Evolutionary conservation across 2,888 invertebrate genomes (phyloP).

Genomic region (Griposia aprilina): DNA sequence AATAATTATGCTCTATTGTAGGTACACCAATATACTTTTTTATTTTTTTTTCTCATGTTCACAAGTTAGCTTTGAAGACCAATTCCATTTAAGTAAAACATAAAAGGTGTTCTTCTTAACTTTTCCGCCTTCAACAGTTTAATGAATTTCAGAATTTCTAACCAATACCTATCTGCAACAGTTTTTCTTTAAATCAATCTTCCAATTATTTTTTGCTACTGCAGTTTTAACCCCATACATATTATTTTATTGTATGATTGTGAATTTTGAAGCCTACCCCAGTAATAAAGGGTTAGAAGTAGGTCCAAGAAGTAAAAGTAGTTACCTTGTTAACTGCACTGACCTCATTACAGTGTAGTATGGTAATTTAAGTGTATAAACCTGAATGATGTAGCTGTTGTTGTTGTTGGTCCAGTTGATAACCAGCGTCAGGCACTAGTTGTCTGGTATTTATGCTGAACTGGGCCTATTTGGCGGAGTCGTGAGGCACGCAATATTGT

Average conservation of each 20-base stretch:
- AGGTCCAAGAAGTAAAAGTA: background rate
- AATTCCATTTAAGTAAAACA: no score
- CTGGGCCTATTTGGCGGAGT: no score
- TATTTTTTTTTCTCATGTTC: no score
- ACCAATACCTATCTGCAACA: background rate
- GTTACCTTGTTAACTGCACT: conserved; percentile 25
- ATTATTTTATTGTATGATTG: conserved; percentile 6
- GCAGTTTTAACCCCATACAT: background rate
- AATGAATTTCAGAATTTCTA: no score
- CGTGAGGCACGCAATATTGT: no score
- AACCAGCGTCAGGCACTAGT: no score
- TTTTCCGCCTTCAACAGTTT: background rate
- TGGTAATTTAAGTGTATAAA: conserved; percentile 35
- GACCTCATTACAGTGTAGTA: conserved; percentile 24
- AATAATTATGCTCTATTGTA: no score
- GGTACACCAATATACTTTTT: no score
- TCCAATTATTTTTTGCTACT: background rate
- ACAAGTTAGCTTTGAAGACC: no score
- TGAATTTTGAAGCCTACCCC: background rate
- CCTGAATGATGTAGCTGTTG: conserved; percentile 5
- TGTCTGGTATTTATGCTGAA: no score
- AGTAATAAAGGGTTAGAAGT: background rate
- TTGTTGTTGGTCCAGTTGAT: no score
- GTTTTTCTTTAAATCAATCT: background rate
- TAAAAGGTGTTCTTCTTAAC: background rate